Evolutionary conservation across 2,888 invertebrate genomes (phyloP).

Genomic region (Dichetophora obliterata): DNA sequence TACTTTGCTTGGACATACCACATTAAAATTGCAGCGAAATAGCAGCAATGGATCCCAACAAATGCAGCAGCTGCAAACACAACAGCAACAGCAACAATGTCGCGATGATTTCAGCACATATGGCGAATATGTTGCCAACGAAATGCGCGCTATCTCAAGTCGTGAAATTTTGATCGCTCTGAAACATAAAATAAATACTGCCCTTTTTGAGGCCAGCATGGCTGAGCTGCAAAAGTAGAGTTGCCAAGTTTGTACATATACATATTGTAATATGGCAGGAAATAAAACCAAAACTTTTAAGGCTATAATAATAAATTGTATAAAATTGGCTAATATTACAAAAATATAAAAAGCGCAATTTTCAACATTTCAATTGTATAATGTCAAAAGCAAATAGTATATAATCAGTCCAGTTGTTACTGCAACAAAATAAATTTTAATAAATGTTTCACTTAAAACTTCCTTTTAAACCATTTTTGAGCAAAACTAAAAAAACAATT

Average conservation of each 20-base stretch:
- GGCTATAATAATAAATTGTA: too few species aligned
- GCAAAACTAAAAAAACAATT: too few species aligned
- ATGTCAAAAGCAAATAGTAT: too few species aligned
- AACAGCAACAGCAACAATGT: conserved; percentile 19
- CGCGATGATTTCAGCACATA: conserved; percentile 74
- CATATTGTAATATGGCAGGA: too few species aligned
- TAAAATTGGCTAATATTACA: too few species aligned
- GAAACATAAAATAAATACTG: conserved; percentile 75
- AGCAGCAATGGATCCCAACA: conserved; percentile 50
- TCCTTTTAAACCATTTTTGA: too few species aligned
- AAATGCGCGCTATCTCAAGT: conserved; percentile 73
- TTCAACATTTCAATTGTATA: too few species aligned
- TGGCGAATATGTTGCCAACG: conserved; percentile 75
- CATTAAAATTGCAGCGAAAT: conserved; percentile 49
- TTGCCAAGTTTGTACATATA: neutral
- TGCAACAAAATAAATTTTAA: too few species aligned
- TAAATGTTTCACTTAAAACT: too few species aligned
- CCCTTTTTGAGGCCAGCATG: conserved; percentile 75
- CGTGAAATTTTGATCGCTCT: conserved; percentile 73
- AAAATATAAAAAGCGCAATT: too few species aligned
- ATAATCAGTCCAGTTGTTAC: too few species aligned
- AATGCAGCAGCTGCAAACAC: conserved; percentile 46
- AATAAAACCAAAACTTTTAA: too few species aligned
- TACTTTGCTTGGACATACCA: conserved; percentile 38
- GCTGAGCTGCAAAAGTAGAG: conserved; percentile 70